Evolutionary conservation across 1,140 invertebrate genomes (phyloP), one percentile per base, ranked within the genome.

Genomic region (silkworm (Bombyx mori)): DNA sequence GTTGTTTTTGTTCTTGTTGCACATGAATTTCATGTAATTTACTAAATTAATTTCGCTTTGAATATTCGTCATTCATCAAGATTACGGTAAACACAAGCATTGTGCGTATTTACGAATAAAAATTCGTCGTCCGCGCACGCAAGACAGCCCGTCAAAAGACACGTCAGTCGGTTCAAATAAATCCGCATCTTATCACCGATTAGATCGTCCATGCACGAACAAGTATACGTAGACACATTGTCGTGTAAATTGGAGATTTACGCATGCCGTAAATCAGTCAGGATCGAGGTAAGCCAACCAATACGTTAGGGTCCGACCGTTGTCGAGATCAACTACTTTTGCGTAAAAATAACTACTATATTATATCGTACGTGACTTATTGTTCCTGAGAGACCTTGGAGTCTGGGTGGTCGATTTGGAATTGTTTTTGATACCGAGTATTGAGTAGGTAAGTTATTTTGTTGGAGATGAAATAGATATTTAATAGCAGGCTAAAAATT

Each of bases 211-310:
- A 60, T 52, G 52, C 12, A 57, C 5, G 43, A 12, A 35, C 57
- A 49, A 44, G 55, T 57, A 52, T 59, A 59, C 56, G 59, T 61
- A 62, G 61, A 62, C 63, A 72, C 61, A 62, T 62, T 75, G 69
- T 72, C 73, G 75, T 78, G 78, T 77, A 79, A 80, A 80, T 79
- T 79, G 77, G 73, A 75, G 78, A 79, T 82, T 78, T 79, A 68
- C 73, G 64, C 60, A 61, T 61, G 64, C 68, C 61, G 77, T 82
- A 82, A 80, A 82, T 82, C 79, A 80, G 72, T 77, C 79, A 71
- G 71, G 71, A 70, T 78, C 67, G 71, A 63, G 69, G 71, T 82
- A 79, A 82, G 76, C 79, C 77, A 58, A 57, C 72, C 73, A 62
- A 80, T 80, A 82, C 69, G 74, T 80, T 73, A 82, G 71, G 44